Conservation (phyloP, 2,797 vertebrate genomes). For the Pangasius sanitwongsei region DNA sequence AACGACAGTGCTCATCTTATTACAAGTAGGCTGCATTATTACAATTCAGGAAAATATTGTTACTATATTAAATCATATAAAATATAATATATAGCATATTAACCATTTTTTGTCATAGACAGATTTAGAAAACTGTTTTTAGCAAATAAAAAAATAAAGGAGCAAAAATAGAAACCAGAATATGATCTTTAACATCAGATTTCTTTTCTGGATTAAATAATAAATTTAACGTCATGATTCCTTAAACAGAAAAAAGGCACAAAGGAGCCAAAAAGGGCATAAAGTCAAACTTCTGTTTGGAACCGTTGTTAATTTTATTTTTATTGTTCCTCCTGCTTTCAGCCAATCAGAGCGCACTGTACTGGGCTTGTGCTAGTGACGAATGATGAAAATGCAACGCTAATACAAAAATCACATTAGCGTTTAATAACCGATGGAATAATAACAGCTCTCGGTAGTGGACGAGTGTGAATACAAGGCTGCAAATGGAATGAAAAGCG, state of each 20-base stretch:
- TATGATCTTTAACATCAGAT: background rate
- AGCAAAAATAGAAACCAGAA: background rate
- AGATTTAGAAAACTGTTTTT: too few relatives aligned
- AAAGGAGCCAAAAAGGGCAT: background rate
- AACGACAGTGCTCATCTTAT: too few relatives aligned
- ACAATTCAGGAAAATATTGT: background rate
- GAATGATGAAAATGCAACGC: slow-evolving; percentile 2
- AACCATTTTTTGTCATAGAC: too few relatives aligned
- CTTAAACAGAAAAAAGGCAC: background rate
- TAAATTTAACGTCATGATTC: background rate
- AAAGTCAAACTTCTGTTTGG: background rate
- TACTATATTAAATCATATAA: background rate
- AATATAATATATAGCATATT: background rate
- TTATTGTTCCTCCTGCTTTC: background rate
- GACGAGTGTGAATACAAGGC: background rate
- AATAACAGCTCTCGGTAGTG: background rate
- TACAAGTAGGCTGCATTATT: background rate
- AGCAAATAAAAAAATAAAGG: too few relatives aligned
- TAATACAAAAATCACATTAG: slow-evolving; percentile 16
- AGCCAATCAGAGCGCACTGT: slow-evolving; percentile 8
- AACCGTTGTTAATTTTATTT: background rate
- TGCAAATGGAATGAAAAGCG: background rate
- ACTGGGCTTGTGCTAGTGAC: background rate
- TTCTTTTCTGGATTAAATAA: background rate
- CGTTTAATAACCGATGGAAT: slow-evolving; percentile 1